Conservation (phyloP, 2,888 invertebrate genomes). For the Palloptera scutellata region DNA sequence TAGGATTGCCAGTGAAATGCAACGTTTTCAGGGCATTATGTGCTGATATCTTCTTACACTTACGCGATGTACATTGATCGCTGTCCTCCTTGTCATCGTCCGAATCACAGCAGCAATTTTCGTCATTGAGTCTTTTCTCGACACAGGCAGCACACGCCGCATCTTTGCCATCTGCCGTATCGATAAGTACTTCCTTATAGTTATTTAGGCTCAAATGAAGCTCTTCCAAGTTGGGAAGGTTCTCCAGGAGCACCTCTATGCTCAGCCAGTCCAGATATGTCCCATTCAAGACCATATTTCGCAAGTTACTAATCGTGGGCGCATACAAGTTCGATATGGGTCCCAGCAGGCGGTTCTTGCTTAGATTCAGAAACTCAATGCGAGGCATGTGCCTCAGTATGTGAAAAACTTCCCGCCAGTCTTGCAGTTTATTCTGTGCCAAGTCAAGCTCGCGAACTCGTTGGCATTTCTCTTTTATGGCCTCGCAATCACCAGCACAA, state of each 20-base stretch:
- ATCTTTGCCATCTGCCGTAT: constrained; percentile 50
- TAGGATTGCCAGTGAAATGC: constrained; percentile 87
- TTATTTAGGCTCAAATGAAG: constrained; percentile 92
- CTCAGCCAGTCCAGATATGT: constrained; percentile 87
- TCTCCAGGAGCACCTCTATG: constrained; percentile 77
- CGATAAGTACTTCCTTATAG: constrained; percentile 79
- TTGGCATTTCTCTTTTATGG: constrained; percentile 82
- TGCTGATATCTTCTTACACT: constrained; percentile 59
- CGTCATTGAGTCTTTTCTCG: constrained; percentile 26
- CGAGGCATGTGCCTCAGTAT: constrained; percentile 88
- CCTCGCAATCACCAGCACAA: constrained; percentile 84
- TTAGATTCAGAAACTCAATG: constrained; percentile 89
- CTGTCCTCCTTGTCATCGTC: constrained; percentile 17
- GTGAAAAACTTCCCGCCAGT: constrained; percentile 90
- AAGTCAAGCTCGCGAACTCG: constrained; percentile 94
- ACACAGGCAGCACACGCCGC: constrained; percentile 16
- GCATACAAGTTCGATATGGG: constrained; percentile 68
- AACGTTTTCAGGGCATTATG: constrained; percentile 79
- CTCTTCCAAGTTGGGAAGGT: constrained; percentile 84
- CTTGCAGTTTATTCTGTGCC: constrained; percentile 88
- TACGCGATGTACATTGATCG: constrained; percentile 20
- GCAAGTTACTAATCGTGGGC: constrained; percentile 68
- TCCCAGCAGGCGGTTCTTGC: constrained; percentile 84
- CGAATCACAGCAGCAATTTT: constrained; percentile 38
- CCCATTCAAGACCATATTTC: constrained; percentile 85